Percentiles rank a stretch among this genome's conserved stretches.
These are phyloP conservation scores for Phortica okadai DNA, from an alignment of 2,888 invertebrate species.

Conservation along the genomic window DNA sequence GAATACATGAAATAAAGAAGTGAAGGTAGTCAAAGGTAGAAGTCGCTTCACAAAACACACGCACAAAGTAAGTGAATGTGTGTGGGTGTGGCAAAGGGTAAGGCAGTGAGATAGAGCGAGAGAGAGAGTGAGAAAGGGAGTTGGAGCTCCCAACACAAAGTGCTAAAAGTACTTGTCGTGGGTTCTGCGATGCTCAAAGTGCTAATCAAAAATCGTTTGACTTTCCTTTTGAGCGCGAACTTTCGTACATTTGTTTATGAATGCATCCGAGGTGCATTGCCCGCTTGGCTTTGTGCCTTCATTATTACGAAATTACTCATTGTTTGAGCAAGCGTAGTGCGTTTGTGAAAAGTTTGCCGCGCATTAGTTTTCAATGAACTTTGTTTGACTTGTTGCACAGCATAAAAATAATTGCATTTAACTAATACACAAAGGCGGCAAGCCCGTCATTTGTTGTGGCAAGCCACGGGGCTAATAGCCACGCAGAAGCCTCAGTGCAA, in stretches of 20 bases:
- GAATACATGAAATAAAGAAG: slow-evolving; percentile 39
- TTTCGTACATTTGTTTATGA: too few relatives aligned
- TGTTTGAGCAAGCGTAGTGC: too few relatives aligned
- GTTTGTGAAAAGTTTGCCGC: too few relatives aligned
- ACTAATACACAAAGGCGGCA: neutral
- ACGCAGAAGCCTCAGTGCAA: neutral
- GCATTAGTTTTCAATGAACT: too few relatives aligned
- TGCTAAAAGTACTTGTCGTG: too few relatives aligned
- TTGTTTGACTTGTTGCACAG: too few relatives aligned
- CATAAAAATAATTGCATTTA: too few relatives aligned
- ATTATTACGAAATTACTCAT: too few relatives aligned
- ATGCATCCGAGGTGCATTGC: too few relatives aligned
- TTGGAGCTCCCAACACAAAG: too few relatives aligned
- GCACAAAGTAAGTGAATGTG: too few relatives aligned
- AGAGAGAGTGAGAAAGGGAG: neutral
- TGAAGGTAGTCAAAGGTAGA: slow-evolving; percentile 4
- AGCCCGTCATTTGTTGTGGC: neutral
- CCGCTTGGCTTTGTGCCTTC: too few relatives aligned
- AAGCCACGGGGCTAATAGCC: neutral
- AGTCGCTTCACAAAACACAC: neutral
- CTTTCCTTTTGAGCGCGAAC: neutral
- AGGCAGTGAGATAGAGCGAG: neutral
- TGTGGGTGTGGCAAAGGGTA: neutral
- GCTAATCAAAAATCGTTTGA: neutral
- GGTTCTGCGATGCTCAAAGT: neutral